These are phyloP conservation scores for Platycnemis pennipes DNA, from an alignment of 2,888 invertebrate species.

Conservation along the genomic window DNA sequence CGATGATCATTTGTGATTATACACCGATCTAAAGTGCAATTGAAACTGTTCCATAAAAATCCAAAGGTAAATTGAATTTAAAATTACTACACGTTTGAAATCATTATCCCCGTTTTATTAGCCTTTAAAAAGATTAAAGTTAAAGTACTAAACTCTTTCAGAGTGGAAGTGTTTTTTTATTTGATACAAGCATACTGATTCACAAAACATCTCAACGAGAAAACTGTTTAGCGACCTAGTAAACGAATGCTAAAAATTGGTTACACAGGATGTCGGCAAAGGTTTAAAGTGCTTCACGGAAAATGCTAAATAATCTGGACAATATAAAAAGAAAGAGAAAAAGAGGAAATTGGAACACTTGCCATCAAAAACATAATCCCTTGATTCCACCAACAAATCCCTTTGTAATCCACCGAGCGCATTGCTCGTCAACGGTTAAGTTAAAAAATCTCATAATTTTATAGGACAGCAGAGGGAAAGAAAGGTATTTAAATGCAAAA, in stretches of 20 bases:
- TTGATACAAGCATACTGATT: too few relatives aligned
- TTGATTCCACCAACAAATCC: not conserved
- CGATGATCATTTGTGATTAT: too few relatives aligned
- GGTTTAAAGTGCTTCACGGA: not conserved
- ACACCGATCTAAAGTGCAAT: too few relatives aligned
- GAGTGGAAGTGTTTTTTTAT: not conserved
- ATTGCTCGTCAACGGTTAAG: not conserved
- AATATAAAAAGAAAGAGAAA: not conserved
- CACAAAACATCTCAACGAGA: not conserved
- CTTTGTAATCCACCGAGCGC: not conserved
- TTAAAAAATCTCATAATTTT: not conserved
- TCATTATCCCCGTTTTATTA: not conserved
- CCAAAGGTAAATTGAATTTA: too few relatives aligned
- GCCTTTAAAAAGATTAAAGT: not conserved
- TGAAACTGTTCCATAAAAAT: too few relatives aligned
- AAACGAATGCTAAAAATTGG: not conserved
- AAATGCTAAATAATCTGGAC: not conserved
- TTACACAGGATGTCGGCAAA: not conserved
- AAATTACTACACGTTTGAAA: too few relatives aligned
- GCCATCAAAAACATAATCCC: constrained; percentile 9
- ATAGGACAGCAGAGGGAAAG: not conserved
- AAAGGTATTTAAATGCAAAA: not conserved
- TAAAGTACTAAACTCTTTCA: not conserved
- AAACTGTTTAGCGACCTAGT: not conserved
- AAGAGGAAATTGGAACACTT: not conserved